Evolutionary conservation across 2,888 invertebrate genomes (phyloP), one percentile per base, ranked within the genome.

Genomic region (Lasioglossum leucozonium): DNA sequence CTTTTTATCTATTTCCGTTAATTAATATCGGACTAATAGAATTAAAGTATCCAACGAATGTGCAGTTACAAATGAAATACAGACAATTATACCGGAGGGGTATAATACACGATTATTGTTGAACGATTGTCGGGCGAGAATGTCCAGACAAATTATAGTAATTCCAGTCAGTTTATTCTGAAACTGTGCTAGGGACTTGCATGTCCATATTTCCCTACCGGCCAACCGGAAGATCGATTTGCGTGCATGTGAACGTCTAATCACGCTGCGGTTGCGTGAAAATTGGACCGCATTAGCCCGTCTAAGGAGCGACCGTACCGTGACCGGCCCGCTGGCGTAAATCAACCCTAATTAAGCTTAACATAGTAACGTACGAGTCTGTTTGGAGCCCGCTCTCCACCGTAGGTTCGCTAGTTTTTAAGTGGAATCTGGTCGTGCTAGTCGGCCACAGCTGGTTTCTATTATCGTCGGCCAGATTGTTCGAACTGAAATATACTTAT

Each of bases 271-370:
- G 75, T 55, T n/a, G 65, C 75, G 75, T 76, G 82, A 81, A 83
- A 83, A 83, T 83, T 76, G 81, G 42, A 72, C 81, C 65, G 65
- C 75, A 37, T 76, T 76, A 65, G 72, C 34, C 42, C 37, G 81
- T 81, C 75, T 83, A 81, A 81, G 40, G 76, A 75, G 80, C 80
- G 85, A 73, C 72, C 80, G 74, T 51, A 79, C 80, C 80, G 62
- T 81, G 81, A 81, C 82, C 82, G 42, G 75, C 42, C 81, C 58
- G 71, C 82, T 22, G 42, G 75, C 82, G 82, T 82, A 81, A 82
- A 82, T 82, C 81, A 82, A 75, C 58, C 51, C 62, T 82, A 82
- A 82, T 82, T 82, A 81, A 77, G 71, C 79, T 69, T 77, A 87
- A 83, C 77, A 80, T 40, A 30, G 76, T 44, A 71, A 76, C 71